Percentiles rank a stretch among this genome's conserved stretches.
phyloP scores from a whole-genome alignment of 2,113 vertebrate genomes.

The Gorilla gorilla region DNA sequence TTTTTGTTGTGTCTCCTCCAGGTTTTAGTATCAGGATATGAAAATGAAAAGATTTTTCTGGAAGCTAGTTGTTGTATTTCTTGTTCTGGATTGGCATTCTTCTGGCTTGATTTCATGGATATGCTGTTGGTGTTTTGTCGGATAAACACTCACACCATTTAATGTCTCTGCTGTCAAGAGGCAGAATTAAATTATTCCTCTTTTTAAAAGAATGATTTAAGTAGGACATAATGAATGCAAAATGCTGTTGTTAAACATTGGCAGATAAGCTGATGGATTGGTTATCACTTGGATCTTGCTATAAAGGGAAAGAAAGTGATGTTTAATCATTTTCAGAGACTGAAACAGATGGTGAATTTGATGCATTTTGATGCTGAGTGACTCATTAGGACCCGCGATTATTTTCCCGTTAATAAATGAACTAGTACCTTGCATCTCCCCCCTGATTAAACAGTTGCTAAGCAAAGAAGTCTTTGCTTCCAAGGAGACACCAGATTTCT shows the following conservation, averaged over 20 bases:
- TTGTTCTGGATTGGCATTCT: background rate
- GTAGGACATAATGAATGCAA: slow-evolving; percentile 82
- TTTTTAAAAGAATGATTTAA: slow-evolving; percentile 73
- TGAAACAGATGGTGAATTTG: slow-evolving; percentile 53
- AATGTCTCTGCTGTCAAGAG: slow-evolving; percentile 76
- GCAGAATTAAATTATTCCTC: slow-evolving; percentile 77
- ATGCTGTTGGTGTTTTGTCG: slow-evolving; percentile 1
- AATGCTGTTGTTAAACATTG: slow-evolving; percentile 76
- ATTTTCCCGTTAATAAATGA: slow-evolving; percentile 40
- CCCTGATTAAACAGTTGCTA: background rate
- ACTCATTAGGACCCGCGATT: slow-evolving; percentile 38
- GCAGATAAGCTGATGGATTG: slow-evolving; percentile 79
- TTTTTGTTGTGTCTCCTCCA: background rate
- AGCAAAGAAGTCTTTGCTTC: background rate
- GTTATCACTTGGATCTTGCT: slow-evolving; percentile 71
- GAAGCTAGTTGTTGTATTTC: fast-evolving
- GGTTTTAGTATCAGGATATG: background rate
- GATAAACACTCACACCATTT: slow-evolving; percentile 61
- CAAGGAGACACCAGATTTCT: background rate
- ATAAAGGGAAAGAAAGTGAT: slow-evolving; percentile 57
- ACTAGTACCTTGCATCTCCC: background rate
- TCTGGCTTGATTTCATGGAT: background rate
- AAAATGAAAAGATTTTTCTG: background rate
- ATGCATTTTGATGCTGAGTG: slow-evolving; percentile 24
- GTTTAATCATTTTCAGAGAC: slow-evolving; percentile 61